A percentile compares a stretch with the other conserved stretches of the same genome.
These are phyloP conservation scores for Neuroterus valhalla DNA, from an alignment of 1,140 invertebrate genomes.

Conservation along the genomic window DNA sequence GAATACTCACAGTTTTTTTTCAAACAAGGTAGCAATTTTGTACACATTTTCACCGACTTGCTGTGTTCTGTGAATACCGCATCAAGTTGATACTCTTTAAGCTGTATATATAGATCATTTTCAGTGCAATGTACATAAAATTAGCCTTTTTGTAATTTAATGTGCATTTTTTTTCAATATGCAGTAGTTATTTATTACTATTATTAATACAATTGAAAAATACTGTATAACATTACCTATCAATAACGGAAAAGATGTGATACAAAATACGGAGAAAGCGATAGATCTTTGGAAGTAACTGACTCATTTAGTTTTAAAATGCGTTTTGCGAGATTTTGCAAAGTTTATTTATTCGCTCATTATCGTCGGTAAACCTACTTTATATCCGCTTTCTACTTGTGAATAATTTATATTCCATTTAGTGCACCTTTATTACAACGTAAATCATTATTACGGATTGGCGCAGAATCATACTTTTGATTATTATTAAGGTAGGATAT, in stretches of 20 bases:
- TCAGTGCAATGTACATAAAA: constrained; percentile 41
- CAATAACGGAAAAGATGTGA: constrained; percentile 5
- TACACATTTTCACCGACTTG: constrained; percentile 26
- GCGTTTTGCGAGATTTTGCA: constrained; percentile 7
- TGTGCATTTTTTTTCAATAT: constrained; percentile 42
- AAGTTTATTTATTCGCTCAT: constrained; percentile 6
- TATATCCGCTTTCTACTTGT: not conserved
- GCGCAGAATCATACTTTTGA: too few species aligned
- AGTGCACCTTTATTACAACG: too few species aligned
- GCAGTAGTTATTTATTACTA: constrained; percentile 32
- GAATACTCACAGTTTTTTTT: constrained; percentile 14
- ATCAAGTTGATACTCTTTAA: constrained; percentile 11
- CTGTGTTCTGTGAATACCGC: constrained; percentile 13
- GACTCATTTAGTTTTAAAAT: not conserved
- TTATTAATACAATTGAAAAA: constrained; percentile 24
- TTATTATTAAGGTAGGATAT: too few species aligned
- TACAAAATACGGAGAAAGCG: not conserved
- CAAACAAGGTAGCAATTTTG: constrained; percentile 21
- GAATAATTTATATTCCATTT: not conserved
- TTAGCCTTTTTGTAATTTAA: constrained; percentile 28
- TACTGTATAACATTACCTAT: not conserved
- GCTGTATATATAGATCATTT: constrained; percentile 40
- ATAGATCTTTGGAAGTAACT: constrained; percentile 2
- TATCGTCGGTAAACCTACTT: not conserved
- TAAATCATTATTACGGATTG: too few species aligned